Evolutionary conservation across 2,797 vertebrate species (phyloP).

Genomic region (Pangasius krempfi): DNA sequence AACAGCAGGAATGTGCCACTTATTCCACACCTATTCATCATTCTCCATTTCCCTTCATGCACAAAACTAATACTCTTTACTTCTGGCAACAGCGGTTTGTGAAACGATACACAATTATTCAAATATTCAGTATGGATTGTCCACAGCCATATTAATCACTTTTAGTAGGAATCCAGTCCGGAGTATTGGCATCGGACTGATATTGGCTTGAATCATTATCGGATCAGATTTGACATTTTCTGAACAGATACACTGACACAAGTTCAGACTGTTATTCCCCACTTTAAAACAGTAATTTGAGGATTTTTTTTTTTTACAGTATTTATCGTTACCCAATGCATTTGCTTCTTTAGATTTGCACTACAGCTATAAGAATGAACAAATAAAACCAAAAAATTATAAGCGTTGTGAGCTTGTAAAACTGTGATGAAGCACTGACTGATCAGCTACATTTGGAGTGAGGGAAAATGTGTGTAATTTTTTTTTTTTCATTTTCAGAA

Average conservation of each 20-base stretch:
- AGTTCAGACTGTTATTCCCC: neutral
- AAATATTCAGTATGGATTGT: neutral
- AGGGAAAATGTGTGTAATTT: neutral
- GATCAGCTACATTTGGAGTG: neutral
- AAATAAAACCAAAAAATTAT: neutral
- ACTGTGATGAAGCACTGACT: neutral
- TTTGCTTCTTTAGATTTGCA: neutral
- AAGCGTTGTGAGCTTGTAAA: neutral
- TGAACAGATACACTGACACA: neutral
- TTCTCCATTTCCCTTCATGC: neutral
- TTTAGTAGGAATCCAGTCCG: neutral
- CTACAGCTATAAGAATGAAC: neutral
- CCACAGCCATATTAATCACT: neutral
- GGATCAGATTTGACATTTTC: neutral
- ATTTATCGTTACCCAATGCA: neutral
- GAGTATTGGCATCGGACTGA: slow-evolving; percentile 3
- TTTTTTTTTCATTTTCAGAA: neutral
- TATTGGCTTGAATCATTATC: neutral
- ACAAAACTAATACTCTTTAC: slow-evolving; percentile 16
- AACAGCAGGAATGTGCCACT: slow-evolving; percentile 20
- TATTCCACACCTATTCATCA: slow-evolving; percentile 26
- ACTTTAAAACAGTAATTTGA: neutral
- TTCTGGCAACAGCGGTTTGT: neutral
- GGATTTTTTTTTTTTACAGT: no score
- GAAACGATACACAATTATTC: slow-evolving; percentile 1